phyloP scores from a whole-genome alignment of 1,140 invertebrate genomes.

The Brachionus rubens region DNA sequence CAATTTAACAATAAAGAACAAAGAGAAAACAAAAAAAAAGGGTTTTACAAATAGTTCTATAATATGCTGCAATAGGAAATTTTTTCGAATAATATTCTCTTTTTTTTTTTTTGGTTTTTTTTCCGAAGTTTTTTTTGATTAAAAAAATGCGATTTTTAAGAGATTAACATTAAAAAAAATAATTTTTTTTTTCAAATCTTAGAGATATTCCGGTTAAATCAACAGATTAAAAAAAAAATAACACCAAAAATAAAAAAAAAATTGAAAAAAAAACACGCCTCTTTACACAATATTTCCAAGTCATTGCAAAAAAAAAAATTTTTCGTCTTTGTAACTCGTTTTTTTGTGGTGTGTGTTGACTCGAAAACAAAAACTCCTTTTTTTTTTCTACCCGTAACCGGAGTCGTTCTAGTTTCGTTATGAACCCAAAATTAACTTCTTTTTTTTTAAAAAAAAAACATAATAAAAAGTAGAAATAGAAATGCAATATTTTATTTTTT shows the following conservation, averaged over 20 bases:
- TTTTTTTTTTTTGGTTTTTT: no score
- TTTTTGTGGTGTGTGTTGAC: no score
- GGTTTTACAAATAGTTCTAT: slow-evolving; percentile 19
- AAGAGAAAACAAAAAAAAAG: not conserved
- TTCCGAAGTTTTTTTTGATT: no score
- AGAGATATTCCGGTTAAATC: no score
- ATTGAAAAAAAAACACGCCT: no score
- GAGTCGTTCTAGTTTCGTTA: not conserved
- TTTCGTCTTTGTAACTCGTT: no score
- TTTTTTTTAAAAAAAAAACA: not conserved
- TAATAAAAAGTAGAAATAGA: slow-evolving; percentile 13
- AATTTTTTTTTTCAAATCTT: no score
- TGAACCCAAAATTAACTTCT: slow-evolving; percentile 11
- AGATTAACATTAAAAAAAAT: no score
- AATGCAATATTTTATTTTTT: slow-evolving; percentile 20
- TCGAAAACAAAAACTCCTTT: not conserved
- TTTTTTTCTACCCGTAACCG: slow-evolving; percentile 15
- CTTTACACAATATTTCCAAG: no score
- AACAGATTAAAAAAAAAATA: no score
- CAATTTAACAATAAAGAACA: not conserved
- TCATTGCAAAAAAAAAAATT: slow-evolving; percentile 23
- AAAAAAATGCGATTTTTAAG: not conserved
- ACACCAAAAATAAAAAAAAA: no score
- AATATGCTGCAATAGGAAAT: slow-evolving; percentile 26
- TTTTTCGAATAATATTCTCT: no score